Percentiles rank a stretch among this genome's conserved stretches.
Conservation (phyloP, 1,140 invertebrate genomes). For the Drosophila mojavensis region DNA sequence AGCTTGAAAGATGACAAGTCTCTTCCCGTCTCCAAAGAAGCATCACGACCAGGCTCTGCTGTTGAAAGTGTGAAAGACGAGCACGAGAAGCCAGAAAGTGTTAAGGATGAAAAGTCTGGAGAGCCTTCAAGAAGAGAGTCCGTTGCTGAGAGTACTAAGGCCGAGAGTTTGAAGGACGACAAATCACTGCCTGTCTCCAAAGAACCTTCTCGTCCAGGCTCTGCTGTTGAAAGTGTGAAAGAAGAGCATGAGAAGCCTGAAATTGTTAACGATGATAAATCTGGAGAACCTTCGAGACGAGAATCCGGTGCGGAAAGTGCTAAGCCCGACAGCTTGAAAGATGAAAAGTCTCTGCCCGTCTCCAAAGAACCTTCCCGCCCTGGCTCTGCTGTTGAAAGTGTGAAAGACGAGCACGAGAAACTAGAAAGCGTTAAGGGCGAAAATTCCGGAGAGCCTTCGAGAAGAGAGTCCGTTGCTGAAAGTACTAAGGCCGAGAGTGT, state of each 20-base stretch:
- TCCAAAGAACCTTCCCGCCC: not conserved
- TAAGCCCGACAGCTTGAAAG: not conserved
- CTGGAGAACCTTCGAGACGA: conserved; percentile 27
- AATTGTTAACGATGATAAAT: conserved; percentile 4
- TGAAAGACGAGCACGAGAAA: not conserved
- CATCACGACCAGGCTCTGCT: conserved; percentile 43
- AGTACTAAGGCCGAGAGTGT: conserved; percentile 9
- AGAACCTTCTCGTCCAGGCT: not conserved
- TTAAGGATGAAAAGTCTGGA: conserved; percentile 13
- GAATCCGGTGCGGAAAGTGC: conserved; percentile 26
- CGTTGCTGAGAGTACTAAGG: conserved; percentile 9
- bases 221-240: not conserved
- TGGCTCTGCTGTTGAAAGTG: not conserved
- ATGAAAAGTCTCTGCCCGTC: not conserved
- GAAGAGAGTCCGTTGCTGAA: conserved; percentile 27
- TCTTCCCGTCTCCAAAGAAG: conserved; percentile 32
- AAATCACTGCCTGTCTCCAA: not conserved
- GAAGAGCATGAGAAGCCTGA: not conserved
- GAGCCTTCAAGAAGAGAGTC: conserved; percentile 35
- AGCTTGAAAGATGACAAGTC: no score
- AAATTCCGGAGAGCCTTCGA: not conserved
- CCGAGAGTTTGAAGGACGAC: not conserved
- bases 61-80: conserved; percentile 41
- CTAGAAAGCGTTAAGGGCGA: not conserved
- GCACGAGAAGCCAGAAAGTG: conserved; percentile 3